Evolutionary conservation across 2,888 invertebrate genomes (phyloP).

Genomic region (Taphrorychus bicolor): DNA sequence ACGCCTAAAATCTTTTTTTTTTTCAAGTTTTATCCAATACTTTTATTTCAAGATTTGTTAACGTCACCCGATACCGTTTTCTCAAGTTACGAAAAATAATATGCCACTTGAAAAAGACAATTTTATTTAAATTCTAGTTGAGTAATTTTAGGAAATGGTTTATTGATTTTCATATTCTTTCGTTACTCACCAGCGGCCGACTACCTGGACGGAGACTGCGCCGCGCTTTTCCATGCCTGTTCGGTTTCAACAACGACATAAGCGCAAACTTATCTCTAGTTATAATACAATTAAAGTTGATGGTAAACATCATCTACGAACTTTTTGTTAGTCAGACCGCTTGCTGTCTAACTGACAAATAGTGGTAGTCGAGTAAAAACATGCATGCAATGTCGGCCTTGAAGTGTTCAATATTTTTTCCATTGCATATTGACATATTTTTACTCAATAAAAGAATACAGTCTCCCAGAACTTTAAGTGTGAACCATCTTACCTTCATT

Average conservation of each 20-base stretch:
- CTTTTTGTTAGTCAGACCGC: conserved; percentile 30
- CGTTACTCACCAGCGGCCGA: conserved; percentile 61
- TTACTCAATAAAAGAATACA: too few relatives aligned
- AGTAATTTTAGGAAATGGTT: conserved; percentile 2
- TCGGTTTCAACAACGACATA: conserved; percentile 61
- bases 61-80: too few relatives aligned
- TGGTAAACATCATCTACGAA: conserved; percentile 23
- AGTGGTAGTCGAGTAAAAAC: conserved; percentile 40
- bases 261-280: conserved; percentile 59
- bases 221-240: conserved; percentile 61
- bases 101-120: neutral
- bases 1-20: too few relatives aligned
- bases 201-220: conserved; percentile 58
- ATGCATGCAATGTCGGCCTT: conserved; percentile 29
- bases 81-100: neutral
- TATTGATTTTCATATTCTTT: conserved; percentile 26
- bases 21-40: too few relatives aligned
- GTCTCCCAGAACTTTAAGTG: too few relatives aligned
- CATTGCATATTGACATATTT: too few relatives aligned
- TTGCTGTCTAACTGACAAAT: conserved; percentile 28
- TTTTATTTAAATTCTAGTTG: neutral
- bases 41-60: too few relatives aligned
- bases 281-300: conserved; percentile 31
- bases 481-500: conserved; percentile 97
- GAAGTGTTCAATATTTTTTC: conserved; percentile 29